Conservation (phyloP, 2,113 vertebrate species). For the Elgaria multicarinata region DNA sequence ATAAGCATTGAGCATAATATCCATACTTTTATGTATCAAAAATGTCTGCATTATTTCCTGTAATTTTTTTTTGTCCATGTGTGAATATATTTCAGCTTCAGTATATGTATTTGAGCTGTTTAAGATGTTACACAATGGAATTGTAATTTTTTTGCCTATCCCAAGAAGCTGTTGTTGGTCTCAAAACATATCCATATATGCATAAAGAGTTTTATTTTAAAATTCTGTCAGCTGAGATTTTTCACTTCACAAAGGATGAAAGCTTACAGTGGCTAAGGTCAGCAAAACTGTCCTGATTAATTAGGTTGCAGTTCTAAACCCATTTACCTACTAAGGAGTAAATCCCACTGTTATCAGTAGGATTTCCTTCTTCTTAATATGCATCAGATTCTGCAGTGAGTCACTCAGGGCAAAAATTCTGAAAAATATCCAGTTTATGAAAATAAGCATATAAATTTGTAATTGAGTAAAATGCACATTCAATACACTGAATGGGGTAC, state of each 20-base stretch:
- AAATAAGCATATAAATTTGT: background rate
- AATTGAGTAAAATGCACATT: background rate
- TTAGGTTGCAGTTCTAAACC: background rate
- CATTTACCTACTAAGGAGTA: background rate
- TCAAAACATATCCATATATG: background rate
- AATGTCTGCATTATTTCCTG: background rate
- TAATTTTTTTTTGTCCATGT: background rate
- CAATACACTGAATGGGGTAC: background rate
- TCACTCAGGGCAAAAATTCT: background rate
- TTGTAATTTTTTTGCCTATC: background rate
- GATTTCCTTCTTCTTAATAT: background rate
- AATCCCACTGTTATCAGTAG: background rate
- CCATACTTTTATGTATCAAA: background rate
- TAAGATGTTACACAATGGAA: background rate
- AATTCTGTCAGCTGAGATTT: background rate
- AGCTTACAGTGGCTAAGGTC: background rate
- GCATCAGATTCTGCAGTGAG: background rate
- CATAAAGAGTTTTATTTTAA: background rate
- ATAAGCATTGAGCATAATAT: background rate
- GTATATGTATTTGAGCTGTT: background rate
- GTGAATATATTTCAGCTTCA: background rate
- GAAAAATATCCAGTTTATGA: background rate
- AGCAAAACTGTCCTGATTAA: background rate
- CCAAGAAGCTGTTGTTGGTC: background rate
- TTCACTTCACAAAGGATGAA: background rate